Percentiles rank a stretch among this genome's conserved stretches.
Conservation (phyloP, 2,797 vertebrate genomes). For the Sebastes iracundus region DNA sequence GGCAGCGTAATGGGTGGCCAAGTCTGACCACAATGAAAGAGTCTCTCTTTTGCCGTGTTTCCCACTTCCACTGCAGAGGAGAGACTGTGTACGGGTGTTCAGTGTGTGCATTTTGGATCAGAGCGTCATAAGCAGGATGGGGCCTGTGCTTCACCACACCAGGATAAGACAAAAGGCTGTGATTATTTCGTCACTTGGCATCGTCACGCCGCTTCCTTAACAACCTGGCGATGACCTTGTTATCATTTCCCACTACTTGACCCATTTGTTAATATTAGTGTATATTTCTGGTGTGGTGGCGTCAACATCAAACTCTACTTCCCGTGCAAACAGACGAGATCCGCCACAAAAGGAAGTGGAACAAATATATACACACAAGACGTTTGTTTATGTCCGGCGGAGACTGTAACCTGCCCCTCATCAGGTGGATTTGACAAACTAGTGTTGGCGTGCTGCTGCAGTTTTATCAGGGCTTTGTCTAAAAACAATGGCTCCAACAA, state of each 20-base stretch:
- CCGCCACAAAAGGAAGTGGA: slow-evolving; percentile 36
- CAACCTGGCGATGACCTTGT: slow-evolving; percentile 6
- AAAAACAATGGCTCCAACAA: slow-evolving; percentile 67
- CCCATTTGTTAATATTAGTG: slow-evolving; percentile 53
- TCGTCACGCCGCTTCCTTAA: slow-evolving; percentile 20
- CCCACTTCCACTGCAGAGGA: slow-evolving; percentile 69
- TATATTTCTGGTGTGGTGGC: slow-evolving; percentile 22
- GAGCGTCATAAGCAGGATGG: neutral
- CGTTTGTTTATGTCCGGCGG: slow-evolving; percentile 50
- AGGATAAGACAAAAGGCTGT: slow-evolving; percentile 13
- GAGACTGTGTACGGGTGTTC: slow-evolving; percentile 7
- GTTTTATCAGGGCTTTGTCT: slow-evolving; percentile 53
- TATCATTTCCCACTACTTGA: slow-evolving; percentile 43
- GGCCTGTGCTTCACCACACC: neutral
- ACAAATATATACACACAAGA: slow-evolving; percentile 28
- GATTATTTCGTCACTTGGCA: slow-evolving; percentile 43
- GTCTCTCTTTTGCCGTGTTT: slow-evolving; percentile 69
- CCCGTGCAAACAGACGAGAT: slow-evolving; percentile 36
- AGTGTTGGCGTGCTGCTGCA: slow-evolving; percentile 1
- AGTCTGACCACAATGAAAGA: slow-evolving; percentile 74
- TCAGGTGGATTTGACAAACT: slow-evolving; percentile 46
- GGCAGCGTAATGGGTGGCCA: slow-evolving; percentile 77
- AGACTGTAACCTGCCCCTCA: slow-evolving; percentile 5
- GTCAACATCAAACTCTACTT: slow-evolving; percentile 48
- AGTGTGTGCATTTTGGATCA: neutral